Evolutionary conservation across 2,113 vertebrate species (phyloP).

Genomic region (Telmatochromis brachygnathus): DNA sequence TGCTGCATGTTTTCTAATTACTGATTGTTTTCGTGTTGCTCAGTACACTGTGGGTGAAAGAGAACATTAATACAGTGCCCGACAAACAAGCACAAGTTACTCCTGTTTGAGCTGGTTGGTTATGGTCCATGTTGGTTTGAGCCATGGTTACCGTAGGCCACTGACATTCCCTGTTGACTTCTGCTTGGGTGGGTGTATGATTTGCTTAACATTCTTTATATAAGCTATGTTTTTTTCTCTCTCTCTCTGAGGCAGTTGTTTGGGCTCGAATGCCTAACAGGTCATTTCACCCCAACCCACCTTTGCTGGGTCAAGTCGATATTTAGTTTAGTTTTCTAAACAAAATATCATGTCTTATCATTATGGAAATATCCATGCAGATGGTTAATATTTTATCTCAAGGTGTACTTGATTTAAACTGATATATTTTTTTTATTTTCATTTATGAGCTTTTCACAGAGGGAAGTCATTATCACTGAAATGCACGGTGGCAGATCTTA

Average conservation of each 20-base stretch:
- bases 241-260: background rate
- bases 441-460: background rate
- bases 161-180: slow-evolving; percentile 28
- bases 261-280: background rate
- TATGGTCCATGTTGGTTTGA: background rate
- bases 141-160: background rate
- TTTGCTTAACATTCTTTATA: slow-evolving; percentile 21
- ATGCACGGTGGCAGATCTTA: background rate
- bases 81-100: background rate
- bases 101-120: background rate
- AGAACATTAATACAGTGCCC: background rate
- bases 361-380: background rate
- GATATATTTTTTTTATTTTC: background rate
- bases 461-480: background rate
- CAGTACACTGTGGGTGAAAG: background rate
- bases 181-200: slow-evolving; percentile 40
- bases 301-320: background rate
- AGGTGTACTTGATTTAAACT: background rate
- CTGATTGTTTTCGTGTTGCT: background rate
- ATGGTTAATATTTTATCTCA: background rate
- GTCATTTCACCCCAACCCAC: background rate
- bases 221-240: background rate
- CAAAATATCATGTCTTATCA: background rate
- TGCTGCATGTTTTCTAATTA: background rate
- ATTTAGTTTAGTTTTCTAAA: background rate